These are phyloP conservation scores for Dicaeum eximium DNA, from an alignment of 2,113 vertebrate genomes.

Conservation along the genomic window DNA sequence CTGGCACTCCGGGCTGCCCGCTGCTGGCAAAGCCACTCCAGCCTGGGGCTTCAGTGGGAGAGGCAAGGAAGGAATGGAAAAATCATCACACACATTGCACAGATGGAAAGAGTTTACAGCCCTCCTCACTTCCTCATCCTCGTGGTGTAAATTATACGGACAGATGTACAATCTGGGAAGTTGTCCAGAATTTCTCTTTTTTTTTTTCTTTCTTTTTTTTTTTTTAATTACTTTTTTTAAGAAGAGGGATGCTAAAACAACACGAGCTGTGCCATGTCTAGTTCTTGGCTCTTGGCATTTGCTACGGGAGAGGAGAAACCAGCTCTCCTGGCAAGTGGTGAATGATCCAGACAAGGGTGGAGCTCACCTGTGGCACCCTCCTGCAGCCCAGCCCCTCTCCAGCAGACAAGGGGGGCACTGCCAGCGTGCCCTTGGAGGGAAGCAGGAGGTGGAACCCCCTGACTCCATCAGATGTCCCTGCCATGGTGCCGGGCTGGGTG, in stretches of 20 bases:
- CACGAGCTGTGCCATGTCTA: conserved; percentile 22
- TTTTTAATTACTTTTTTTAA: conserved; percentile 23
- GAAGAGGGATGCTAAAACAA: conserved; percentile 39
- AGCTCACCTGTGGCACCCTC: neutral
- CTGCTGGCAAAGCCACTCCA: neutral
- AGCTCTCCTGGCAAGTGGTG: neutral
- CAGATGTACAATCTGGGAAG: conserved; percentile 66
- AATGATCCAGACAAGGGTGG: neutral
- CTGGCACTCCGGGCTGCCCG: neutral
- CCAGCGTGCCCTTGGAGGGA: rapidly evolving
- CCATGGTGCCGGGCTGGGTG: neutral
- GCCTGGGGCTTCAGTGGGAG: neutral
- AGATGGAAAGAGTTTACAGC: conserved; percentile 67
- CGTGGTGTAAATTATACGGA: conserved; percentile 61
- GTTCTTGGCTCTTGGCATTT: neutral
- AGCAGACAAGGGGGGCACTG: neutral
- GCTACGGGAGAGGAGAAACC: neutral
- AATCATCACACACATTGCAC: conserved; percentile 61
- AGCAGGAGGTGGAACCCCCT: neutral
- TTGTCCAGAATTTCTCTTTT: conserved; percentile 30
- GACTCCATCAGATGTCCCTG: neutral
- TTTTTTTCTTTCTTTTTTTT: neutral
- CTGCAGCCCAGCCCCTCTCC: neutral
- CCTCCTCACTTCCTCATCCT: conserved; percentile 64
- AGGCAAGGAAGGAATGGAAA: conserved; percentile 39